These are phyloP conservation scores for Papilio aristodemus DNA, from an alignment of 1,140 invertebrate species.

Conservation along the genomic window DNA sequence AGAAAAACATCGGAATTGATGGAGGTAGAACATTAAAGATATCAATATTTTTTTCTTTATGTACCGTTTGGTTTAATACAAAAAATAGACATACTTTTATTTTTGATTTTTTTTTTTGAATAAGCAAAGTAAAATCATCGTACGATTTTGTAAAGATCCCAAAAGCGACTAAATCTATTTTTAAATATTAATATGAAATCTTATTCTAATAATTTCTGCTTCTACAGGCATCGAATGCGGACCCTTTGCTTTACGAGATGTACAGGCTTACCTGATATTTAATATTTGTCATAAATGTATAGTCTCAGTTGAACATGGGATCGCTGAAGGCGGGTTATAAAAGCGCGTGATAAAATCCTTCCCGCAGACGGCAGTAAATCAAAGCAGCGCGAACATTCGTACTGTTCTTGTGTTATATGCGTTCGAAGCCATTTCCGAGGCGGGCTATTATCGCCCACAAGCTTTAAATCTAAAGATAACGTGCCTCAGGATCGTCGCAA, in stretches of 20 bases:
- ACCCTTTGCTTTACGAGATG: too few relatives aligned
- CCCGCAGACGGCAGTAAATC: conserved; percentile 23
- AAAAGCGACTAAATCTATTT: too few relatives aligned
- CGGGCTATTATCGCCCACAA: conserved; percentile 56
- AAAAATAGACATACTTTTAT: too few relatives aligned
- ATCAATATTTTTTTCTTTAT: background rate
- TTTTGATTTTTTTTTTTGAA: too few relatives aligned
- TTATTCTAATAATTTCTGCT: too few relatives aligned
- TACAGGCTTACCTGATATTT: background rate
- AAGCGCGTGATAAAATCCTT: conserved; percentile 19
- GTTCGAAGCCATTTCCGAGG: conserved; percentile 49
- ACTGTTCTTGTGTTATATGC: conserved; percentile 35
- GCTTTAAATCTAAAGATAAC: conserved; percentile 74
- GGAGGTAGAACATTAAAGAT: background rate
- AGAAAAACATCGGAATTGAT: conserved; percentile 14
- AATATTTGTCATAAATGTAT: background rate
- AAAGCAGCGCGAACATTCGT: conserved; percentile 14
- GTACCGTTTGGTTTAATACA: background rate
- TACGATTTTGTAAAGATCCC: too few relatives aligned
- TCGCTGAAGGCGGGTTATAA: background rate
- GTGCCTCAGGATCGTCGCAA: conserved; percentile 56
- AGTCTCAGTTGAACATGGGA: background rate
- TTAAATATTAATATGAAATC: too few relatives aligned
- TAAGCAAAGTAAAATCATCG: too few relatives aligned
- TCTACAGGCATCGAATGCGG: too few relatives aligned